A percentile compares a stretch with the other conserved stretches of the same genome.
Evolutionary conservation across 1,140 invertebrate species (phyloP).

Genomic region (Helicorthomorpha holstii): DNA sequence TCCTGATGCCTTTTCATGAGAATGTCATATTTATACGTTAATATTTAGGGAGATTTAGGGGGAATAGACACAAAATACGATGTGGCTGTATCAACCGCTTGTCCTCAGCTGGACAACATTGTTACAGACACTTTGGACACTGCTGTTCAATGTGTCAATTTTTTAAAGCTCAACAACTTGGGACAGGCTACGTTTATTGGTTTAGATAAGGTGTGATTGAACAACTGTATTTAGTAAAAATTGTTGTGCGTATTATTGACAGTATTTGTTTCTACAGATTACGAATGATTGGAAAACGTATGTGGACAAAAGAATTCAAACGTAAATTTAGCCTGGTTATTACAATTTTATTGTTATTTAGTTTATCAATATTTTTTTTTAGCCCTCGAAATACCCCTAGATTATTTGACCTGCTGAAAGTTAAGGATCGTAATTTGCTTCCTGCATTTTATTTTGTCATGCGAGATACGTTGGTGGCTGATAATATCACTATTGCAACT

Average conservation of each 20-base stretch:
- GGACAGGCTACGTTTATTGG: constrained; percentile 37
- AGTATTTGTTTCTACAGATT: too few species aligned
- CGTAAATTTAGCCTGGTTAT: too few species aligned
- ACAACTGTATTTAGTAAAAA: too few species aligned
- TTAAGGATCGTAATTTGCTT: constrained; percentile 55
- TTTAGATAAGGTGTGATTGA: constrained; percentile 38
- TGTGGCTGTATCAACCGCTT: constrained; percentile 87
- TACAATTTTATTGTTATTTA: too few species aligned
- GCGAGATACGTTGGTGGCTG: constrained; percentile 71
- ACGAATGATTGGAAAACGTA: too few species aligned
- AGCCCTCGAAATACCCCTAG: constrained; percentile 72
- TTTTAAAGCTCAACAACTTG: constrained; percentile 53
- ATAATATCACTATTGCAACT: constrained; percentile 73
- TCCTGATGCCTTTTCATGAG: too few species aligned
- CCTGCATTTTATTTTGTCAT: constrained; percentile 84
- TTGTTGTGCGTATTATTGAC: too few species aligned
- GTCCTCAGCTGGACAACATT: constrained; percentile 75
- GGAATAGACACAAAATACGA: constrained; percentile 88
- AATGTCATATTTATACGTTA: constrained; percentile 12
- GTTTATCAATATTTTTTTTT: constrained; percentile 15
- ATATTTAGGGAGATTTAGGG: constrained; percentile 74
- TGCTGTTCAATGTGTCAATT: constrained; percentile 65
- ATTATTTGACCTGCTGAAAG: constrained; percentile 71
- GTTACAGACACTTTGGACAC: constrained; percentile 77
- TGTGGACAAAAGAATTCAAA: constrained; percentile 32